Percentiles rank a stretch among this genome's conserved stretches.
Evolutionary conservation across 2,888 invertebrate genomes (phyloP).

Genomic region (Dynastes tityus): DNA sequence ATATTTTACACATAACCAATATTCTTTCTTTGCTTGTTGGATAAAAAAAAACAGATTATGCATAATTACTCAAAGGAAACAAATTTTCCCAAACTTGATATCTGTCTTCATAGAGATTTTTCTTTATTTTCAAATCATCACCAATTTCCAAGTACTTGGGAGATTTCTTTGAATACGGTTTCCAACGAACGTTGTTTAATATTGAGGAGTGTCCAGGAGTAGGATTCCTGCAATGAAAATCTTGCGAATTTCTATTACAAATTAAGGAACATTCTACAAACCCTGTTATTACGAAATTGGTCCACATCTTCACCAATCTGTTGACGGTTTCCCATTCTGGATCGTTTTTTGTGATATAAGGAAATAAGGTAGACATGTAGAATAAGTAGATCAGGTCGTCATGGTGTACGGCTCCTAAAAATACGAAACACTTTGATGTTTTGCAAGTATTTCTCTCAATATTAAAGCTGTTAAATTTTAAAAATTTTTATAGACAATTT

Average conservation of each 20-base stretch:
- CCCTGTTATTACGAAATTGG: conserved; percentile 69
- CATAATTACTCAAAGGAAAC: conserved; percentile 61
- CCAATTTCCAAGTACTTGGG: conserved; percentile 69
- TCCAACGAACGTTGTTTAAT: conserved; percentile 67
- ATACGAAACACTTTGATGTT: no score
- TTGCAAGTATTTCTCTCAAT: no score
- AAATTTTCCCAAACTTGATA: conserved; percentile 69
- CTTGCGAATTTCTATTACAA: no score
- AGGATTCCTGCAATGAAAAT: conserved; percentile 69
- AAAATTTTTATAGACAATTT: no score
- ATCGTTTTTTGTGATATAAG: conserved; percentile 64
- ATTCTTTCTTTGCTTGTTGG: no score
- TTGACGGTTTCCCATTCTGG: conserved; percentile 68
- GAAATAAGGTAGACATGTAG: conserved; percentile 59
- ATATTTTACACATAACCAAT: no score
- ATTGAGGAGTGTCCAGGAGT: conserved; percentile 64
- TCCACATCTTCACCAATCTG: conserved; percentile 68
- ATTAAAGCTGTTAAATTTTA: no score
- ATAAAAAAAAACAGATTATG: background rate
- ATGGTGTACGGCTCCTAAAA: conserved; percentile 68
- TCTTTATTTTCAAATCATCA: conserved; percentile 65
- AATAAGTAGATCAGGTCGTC: conserved; percentile 73
- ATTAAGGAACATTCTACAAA: conserved; percentile 52
- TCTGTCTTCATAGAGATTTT: conserved; percentile 66
- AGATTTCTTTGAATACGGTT: conserved; percentile 64